These are phyloP conservation scores for Pogona vitticeps DNA, from an alignment of 2,113 vertebrate species.

Conservation along the genomic window DNA sequence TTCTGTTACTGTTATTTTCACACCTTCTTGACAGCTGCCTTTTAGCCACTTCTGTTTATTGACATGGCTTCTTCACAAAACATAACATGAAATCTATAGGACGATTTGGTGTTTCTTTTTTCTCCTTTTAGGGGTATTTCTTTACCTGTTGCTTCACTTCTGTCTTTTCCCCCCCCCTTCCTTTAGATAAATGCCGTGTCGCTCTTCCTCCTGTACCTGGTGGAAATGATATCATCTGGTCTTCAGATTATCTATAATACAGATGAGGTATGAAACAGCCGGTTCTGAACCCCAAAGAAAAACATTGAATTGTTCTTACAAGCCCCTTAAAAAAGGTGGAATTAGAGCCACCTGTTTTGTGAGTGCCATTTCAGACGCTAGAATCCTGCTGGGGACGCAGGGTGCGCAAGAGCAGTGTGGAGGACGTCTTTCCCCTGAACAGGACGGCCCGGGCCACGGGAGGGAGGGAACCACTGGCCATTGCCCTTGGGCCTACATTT, in stretches of 20 bases:
- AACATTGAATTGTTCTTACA: not conserved
- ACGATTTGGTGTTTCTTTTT: not conserved
- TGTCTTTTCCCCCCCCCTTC: conserved; percentile 51
- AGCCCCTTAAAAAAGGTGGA: conserved; percentile 29
- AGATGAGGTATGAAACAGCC: conserved; percentile 87
- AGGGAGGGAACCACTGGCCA: no score
- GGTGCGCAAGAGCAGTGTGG: no score
- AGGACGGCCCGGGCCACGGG: no score
- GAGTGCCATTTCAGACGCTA: not conserved
- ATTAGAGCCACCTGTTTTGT: not conserved
- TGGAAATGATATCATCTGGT: conserved; percentile 98
- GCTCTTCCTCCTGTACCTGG: conserved; percentile 94
- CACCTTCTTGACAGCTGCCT: not conserved
- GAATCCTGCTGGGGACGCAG: no score
- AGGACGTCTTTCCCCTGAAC: no score
- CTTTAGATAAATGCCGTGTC: conserved; percentile 91
- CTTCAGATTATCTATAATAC: conserved; percentile 99
- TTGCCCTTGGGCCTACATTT: no score
- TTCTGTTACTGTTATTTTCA: not conserved
- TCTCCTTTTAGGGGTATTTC: not conserved
- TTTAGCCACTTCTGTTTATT: not conserved
- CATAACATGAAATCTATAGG: not conserved
- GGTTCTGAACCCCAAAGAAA: conserved; percentile 7
- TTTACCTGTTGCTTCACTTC: conserved; percentile 21
- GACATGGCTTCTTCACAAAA: not conserved